Evolutionary conservation across 2,113 vertebrate species (phyloP).

Genomic region (Myrmecophaga tridactyla): DNA sequence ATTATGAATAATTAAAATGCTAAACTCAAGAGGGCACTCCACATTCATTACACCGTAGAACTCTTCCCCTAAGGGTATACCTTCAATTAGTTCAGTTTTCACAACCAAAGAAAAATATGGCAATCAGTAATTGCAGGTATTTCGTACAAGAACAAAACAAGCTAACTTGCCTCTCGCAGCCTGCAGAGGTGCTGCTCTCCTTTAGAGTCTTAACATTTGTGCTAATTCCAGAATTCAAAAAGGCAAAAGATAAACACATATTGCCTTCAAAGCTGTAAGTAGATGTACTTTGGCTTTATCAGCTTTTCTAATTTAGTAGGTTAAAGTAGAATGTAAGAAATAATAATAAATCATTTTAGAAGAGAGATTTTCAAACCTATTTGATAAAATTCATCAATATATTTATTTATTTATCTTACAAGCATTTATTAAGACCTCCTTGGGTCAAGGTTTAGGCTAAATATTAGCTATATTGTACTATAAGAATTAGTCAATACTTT

Average conservation of each 20-base stretch:
- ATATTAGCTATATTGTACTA: neutral
- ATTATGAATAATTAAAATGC: conserved; percentile 70
- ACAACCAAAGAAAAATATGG: conserved; percentile 54
- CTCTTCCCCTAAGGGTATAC: neutral
- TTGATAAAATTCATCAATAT: neutral
- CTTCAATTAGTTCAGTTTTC: conserved; percentile 61
- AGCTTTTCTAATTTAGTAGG: neutral
- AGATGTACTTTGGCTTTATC: neutral
- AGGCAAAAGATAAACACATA: neutral
- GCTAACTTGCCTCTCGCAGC: neutral
- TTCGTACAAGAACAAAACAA: conserved; percentile 49
- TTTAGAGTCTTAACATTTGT: neutral
- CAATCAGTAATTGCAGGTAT: conserved; percentile 49
- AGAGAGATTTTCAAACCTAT: neutral
- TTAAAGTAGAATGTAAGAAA: neutral
- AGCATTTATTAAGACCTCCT: conserved; percentile 13
- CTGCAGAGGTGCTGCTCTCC: neutral
- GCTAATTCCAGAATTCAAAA: neutral
- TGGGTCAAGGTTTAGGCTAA: conserved; percentile 13
- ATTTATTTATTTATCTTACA: neutral
- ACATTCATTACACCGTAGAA: conserved; percentile 22
- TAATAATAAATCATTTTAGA: neutral
- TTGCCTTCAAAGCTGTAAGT: neutral
- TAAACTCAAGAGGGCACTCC: conserved; percentile 59
- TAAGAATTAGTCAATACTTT: conserved; percentile 60